Evolutionary conservation across 2,888 invertebrate species (phyloP).

Genomic region (Xanthia togata): DNA sequence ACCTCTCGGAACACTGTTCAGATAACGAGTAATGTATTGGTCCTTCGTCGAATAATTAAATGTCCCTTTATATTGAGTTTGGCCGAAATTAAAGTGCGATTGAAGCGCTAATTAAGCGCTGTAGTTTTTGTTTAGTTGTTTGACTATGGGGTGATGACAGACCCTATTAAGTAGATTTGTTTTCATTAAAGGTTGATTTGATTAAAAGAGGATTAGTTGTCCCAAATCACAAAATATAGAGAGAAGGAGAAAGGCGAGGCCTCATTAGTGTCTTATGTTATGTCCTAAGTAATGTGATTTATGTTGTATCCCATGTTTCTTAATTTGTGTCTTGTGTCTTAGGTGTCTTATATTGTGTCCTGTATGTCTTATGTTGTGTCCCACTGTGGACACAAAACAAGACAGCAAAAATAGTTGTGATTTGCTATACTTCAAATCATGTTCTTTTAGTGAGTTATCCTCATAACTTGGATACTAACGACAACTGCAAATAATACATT

Average conservation of each 20-base stretch:
- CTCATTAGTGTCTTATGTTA: background rate
- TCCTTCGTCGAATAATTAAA: slow-evolving; percentile 87
- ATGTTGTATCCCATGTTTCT: background rate
- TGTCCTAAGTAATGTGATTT: background rate
- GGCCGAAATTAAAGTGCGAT: slow-evolving; percentile 76
- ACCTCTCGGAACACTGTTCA: slow-evolving; percentile 77
- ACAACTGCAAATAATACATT: slow-evolving; percentile 8
- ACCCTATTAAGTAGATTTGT: slow-evolving; percentile 29
- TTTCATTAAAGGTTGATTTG: slow-evolving; percentile 23
- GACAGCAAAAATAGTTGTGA: background rate
- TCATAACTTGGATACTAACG: background rate
- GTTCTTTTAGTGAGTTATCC: background rate
- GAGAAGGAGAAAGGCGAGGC: background rate
- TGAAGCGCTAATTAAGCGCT: slow-evolving; percentile 81
- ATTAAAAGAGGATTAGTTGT: slow-evolving; percentile 14
- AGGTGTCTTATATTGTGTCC: background rate
- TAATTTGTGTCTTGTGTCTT: background rate
- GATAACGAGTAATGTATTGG: slow-evolving; percentile 88
- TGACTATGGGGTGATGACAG: slow-evolving; percentile 25
- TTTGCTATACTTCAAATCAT: background rate
- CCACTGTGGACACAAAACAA: background rate
- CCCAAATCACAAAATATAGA: background rate
- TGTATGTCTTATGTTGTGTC: background rate
- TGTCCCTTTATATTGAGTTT: slow-evolving; percentile 79
- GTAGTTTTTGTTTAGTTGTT: slow-evolving; percentile 63